Evolutionary conservation across 2,113 vertebrate species (phyloP).

Genomic region (Bubalus kerabau): DNA sequence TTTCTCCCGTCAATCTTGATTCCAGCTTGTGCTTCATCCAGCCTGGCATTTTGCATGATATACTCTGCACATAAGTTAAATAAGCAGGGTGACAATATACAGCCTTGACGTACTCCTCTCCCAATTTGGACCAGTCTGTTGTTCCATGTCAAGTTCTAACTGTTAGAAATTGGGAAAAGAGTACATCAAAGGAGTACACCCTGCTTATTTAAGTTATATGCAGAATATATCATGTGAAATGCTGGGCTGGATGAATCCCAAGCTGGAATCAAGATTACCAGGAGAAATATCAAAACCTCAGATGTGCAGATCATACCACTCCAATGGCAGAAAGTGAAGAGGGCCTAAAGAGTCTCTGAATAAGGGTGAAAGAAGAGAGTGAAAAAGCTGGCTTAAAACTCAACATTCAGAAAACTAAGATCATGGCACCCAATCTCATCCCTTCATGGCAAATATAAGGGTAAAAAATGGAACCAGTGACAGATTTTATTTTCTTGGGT

Average conservation of each 20-base stretch:
- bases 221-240: neutral
- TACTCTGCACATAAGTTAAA: neutral
- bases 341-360: neutral
- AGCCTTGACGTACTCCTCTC: neutral
- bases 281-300: neutral
- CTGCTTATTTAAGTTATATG: neutral
- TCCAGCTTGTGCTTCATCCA: no score
- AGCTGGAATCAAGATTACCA: neutral
- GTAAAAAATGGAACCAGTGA: neutral
- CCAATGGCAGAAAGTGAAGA: neutral
- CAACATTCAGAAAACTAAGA: neutral
- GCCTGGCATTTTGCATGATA: neutral
- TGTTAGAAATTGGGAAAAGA: neutral
- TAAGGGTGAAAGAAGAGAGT: neutral
- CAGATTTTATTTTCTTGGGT: neutral
- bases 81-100: neutral
- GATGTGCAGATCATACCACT: neutral
- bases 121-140: neutral
- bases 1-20: no score
- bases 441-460: neutral
- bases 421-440: neutral
- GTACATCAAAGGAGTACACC: neutral
- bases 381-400: neutral
- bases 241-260: neutral
- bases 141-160: neutral